These are phyloP conservation scores for Eupithecia tripunctaria DNA, from an alignment of 2,888 invertebrate genomes.

Conservation along the genomic window DNA sequence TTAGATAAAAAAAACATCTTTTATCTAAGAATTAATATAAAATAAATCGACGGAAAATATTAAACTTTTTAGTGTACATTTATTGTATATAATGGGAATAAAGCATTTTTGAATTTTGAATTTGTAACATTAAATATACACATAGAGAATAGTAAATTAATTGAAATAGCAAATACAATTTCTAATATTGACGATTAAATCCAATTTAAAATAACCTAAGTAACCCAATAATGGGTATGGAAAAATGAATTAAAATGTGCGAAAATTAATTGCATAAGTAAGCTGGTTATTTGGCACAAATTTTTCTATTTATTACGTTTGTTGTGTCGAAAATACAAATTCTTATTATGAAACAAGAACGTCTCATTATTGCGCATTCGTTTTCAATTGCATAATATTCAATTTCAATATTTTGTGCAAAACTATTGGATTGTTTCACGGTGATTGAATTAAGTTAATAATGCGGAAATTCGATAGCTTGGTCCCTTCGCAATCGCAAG, in stretches of 20 bases:
- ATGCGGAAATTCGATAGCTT: slow-evolving; percentile 25
- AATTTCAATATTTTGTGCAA: slow-evolving; percentile 15
- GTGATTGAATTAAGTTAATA: slow-evolving; percentile 22
- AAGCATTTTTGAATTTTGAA: no score
- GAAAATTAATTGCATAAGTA: background rate
- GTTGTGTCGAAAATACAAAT: slow-evolving; percentile 9
- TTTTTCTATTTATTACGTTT: slow-evolving; percentile 2
- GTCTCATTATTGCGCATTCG: slow-evolving; percentile 17
- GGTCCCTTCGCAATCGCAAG: slow-evolving; percentile 19
- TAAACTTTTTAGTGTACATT: no score
- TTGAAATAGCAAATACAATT: no score
- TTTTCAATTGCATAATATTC: slow-evolving; percentile 22
- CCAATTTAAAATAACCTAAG: no score
- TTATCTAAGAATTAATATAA: no score
- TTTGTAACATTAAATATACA: no score
- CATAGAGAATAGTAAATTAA: no score
- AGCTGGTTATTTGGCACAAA: background rate
- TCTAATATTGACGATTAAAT: no score
- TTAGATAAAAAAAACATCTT: no score
- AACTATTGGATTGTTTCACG: slow-evolving; percentile 17
- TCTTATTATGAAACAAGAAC: slow-evolving; percentile 20
- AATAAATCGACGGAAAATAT: no score
- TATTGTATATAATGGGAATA: no score
- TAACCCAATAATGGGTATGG: no score
- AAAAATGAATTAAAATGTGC: background rate